Evolutionary conservation across 1,140 invertebrate species (phyloP).

Genomic region (Amphibalanus amphitrite): DNA sequence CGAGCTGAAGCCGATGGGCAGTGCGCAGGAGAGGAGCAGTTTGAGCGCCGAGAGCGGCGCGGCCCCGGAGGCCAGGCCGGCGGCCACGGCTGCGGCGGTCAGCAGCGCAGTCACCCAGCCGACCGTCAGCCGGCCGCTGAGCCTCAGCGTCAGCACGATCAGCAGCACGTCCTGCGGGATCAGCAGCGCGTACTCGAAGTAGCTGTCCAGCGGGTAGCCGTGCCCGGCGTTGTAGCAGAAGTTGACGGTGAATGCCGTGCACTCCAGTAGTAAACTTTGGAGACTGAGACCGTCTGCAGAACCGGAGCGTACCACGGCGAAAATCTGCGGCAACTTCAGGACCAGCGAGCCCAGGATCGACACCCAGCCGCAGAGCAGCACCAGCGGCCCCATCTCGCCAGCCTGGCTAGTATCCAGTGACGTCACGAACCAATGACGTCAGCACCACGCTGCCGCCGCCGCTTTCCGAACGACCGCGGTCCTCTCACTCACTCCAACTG

Average conservation of each 20-base stretch:
- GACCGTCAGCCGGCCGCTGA: background rate
- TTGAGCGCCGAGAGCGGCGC: background rate
- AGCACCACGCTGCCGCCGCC: too few relatives aligned
- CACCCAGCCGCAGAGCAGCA: background rate
- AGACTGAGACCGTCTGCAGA: background rate
- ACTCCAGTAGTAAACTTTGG: background rate
- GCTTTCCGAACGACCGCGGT: too few relatives aligned
- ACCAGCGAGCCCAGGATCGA: background rate
- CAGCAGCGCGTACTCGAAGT: slow-evolving; percentile 2
- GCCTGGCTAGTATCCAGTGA: too few relatives aligned
- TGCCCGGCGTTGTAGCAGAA: background rate
- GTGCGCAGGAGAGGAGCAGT: background rate
- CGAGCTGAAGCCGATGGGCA: background rate
- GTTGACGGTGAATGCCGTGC: background rate
- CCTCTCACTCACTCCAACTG: too few relatives aligned
- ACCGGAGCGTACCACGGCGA: background rate
- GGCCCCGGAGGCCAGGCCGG: background rate
- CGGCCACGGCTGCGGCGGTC: background rate
- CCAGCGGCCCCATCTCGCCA: background rate
- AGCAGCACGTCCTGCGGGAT: slow-evolving; percentile 4
- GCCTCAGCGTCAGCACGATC: background rate
- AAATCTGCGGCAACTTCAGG: background rate
- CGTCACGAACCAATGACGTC: too few relatives aligned
- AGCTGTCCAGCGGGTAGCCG: background rate
- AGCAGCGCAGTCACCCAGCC: background rate